Evolutionary conservation across 2,888 invertebrate genomes (phyloP).

Genomic region (Cryptus armator): DNA sequence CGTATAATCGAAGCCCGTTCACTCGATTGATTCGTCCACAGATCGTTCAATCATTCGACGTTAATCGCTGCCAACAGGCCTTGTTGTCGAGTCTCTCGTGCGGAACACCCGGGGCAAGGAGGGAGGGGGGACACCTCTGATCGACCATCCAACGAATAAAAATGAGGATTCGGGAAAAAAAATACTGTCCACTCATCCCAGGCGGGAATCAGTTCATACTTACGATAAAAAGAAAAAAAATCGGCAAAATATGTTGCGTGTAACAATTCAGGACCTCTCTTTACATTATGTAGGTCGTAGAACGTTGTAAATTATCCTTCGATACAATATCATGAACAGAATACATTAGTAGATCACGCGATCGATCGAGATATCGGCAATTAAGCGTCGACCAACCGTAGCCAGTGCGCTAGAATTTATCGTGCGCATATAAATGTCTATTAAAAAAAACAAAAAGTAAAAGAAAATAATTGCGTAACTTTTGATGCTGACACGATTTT

Average conservation of each 20-base stretch:
- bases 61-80: constrained; percentile 31
- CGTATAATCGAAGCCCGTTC: constrained; percentile 33
- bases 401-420: constrained; percentile 24
- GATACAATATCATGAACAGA: constrained; percentile 32
- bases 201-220: not conserved
- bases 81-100: constrained; percentile 28
- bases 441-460: not conserved
- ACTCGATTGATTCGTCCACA: constrained; percentile 48
- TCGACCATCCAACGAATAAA: not conserved
- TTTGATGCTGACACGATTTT: constrained; percentile 27
- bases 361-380: constrained; percentile 18
- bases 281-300: constrained; percentile 11
- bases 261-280: not conserved
- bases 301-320: constrained; percentile 4
- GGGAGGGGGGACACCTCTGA: not conserved
- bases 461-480: constrained; percentile 21
- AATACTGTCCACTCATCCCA: not conserved
- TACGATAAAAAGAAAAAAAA: not conserved
- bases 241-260: not conserved
- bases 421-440: constrained; percentile 7
- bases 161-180: constrained; percentile 1
- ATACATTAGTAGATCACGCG: constrained; percentile 33
- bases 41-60: constrained; percentile 51
- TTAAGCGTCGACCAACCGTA: constrained; percentile 30
- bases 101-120: constrained; percentile 14